Conservation (phyloP, 2,113 vertebrate genomes). For the Crotalus helleri region DNA sequence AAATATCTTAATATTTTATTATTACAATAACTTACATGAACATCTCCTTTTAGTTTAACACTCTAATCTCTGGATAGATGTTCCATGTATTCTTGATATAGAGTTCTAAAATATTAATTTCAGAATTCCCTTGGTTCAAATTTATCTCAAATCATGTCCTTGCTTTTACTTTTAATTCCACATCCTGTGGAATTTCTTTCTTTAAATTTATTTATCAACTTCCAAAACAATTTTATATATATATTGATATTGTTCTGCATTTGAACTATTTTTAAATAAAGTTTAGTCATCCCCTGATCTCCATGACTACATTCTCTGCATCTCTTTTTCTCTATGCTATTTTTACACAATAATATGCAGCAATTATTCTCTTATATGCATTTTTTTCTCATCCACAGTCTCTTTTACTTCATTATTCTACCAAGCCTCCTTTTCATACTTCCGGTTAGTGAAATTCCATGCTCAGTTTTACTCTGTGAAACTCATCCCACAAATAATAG, state of each 20-base stretch:
- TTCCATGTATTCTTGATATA: background rate
- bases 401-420: background rate
- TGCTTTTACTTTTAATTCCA: background rate
- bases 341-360: background rate
- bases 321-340: background rate
- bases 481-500: background rate
- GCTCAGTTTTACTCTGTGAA: background rate
- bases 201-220: background rate
- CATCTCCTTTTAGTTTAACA: background rate
- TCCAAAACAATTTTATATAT: background rate
- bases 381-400: background rate
- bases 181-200: background rate
- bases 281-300: background rate
- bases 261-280: background rate
- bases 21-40: background rate
- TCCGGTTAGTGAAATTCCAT: background rate
- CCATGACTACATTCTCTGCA: background rate
- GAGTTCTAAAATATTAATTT: background rate
- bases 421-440: background rate
- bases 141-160: background rate
- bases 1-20: slow-evolving; percentile 44
- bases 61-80: background rate
- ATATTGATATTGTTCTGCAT: background rate
- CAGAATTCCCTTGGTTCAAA: background rate
- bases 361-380: background rate